phyloP scores from a whole-genome alignment of 2,888 invertebrate species.

The Amphipoea oculea region DNA sequence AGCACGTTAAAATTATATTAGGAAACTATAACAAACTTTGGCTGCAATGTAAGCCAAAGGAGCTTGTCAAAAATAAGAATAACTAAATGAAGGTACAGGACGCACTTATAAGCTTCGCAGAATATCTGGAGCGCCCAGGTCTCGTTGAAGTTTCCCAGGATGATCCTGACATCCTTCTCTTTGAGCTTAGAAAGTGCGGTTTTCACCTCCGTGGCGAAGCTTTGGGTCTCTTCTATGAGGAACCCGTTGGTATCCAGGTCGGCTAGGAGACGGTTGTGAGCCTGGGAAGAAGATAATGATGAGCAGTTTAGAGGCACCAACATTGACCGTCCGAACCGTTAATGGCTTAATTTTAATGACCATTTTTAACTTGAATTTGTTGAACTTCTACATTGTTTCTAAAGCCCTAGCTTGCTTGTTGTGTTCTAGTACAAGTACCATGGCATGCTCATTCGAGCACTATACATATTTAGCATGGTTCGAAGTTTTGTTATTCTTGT shows the following conservation, averaged over 20 bases:
- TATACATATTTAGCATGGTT: not conserved
- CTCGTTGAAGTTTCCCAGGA: conserved; percentile 98
- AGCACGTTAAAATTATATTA: not conserved
- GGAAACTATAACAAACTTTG: not conserved
- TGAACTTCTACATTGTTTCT: not conserved
- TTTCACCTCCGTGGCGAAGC: conserved; percentile 97
- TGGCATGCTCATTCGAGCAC: not conserved
- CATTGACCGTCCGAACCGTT: not conserved
- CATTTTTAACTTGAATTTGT: not conserved
- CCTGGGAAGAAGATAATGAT: conserved; percentile 78
- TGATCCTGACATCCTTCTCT: conserved; percentile 98
- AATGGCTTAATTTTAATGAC: not conserved
- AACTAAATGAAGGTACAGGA: not conserved
- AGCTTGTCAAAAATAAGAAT: not conserved
- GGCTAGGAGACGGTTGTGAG: conserved; percentile 96
- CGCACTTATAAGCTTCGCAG: conserved; percentile 95
- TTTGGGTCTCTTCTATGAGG: conserved; percentile 96
- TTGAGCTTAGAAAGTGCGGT: conserved; percentile 95
- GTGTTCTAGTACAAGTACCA: not conserved
- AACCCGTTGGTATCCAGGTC: conserved; percentile 95
- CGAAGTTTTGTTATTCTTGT: not conserved
- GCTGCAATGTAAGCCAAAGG: not conserved
- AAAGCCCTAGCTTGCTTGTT: not conserved
- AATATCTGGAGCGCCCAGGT: conserved; percentile 97
- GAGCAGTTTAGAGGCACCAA: not conserved